Evolutionary conservation across 2,797 vertebrate species (phyloP).

Genomic region (Chromis chromis): DNA sequence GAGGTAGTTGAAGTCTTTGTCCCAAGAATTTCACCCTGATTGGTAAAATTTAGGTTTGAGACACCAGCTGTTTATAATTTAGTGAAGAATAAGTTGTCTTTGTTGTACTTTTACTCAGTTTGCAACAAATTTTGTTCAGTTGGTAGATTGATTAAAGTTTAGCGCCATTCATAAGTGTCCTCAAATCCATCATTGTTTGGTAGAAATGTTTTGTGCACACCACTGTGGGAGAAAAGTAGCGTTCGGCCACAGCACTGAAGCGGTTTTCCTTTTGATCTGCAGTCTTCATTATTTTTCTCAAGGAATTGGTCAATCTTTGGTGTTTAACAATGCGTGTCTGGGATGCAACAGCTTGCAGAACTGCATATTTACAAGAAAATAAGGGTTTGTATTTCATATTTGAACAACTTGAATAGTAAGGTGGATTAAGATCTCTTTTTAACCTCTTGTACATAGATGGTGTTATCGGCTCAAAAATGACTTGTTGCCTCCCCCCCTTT

Average conservation of each 20-base stretch:
- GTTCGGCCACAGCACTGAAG: constrained; percentile 9
- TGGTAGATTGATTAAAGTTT: neutral
- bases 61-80: neutral
- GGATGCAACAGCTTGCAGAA: constrained; percentile 25
- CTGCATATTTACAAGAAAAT: constrained; percentile 38
- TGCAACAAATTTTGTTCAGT: neutral
- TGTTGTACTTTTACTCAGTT: neutral
- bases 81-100: neutral
- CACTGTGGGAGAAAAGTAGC: constrained; percentile 48
- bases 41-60: neutral
- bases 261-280: neutral
- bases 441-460: constrained; percentile 52
- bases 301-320: constrained; percentile 2
- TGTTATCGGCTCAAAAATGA: constrained; percentile 12
- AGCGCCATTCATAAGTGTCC: neutral
- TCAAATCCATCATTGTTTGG: neutral
- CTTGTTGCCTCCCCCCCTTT: neutral
- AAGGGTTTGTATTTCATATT: constrained; percentile 51
- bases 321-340: constrained; percentile 30
- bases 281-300: constrained; percentile 20
- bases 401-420: constrained; percentile 30
- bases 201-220: neutral
- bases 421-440: constrained; percentile 37
- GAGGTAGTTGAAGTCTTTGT: neutral
- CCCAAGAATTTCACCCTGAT: neutral